phyloP scores from a whole-genome alignment of 2,888 invertebrate genomes.

The Dinocampus coccinellae region DNA sequence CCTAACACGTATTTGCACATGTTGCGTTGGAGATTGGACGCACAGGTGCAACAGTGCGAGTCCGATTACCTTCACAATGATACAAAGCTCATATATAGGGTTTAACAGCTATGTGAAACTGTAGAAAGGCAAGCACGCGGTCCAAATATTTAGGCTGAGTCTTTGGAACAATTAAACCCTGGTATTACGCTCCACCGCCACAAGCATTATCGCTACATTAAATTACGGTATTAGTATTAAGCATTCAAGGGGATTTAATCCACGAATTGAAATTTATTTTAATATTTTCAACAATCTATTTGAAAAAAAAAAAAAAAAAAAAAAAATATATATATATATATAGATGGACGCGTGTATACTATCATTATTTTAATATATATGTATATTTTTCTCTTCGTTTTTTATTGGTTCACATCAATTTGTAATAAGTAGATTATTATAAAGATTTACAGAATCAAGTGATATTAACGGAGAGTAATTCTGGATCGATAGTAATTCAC shows the following conservation, averaged over 20 bases:
- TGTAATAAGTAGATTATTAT: not conserved
- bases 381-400: not conserved
- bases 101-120: not conserved
- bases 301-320: too few species aligned
- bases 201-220: conserved; percentile 22
- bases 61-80: conserved; percentile 35
- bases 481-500: conserved; percentile 21
- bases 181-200: conserved; percentile 22
- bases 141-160: conserved; percentile 36
- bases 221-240: conserved; percentile 3
- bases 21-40: conserved; percentile 37
- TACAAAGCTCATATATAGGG: conserved; percentile 32
- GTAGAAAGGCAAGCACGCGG: conserved; percentile 3
- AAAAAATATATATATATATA: too few species aligned
- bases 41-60: conserved; percentile 35
- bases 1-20: conserved; percentile 25
- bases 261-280: not conserved
- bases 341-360: not conserved
- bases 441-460: not conserved
- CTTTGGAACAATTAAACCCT: conserved; percentile 39
- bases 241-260: not conserved
- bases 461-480: conserved; percentile 14
- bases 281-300: conserved; percentile 7
- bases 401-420: not conserved
- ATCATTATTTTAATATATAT: not conserved